Conservation (phyloP, 2,888 invertebrate genomes). For the Tinea trinotella region DNA sequence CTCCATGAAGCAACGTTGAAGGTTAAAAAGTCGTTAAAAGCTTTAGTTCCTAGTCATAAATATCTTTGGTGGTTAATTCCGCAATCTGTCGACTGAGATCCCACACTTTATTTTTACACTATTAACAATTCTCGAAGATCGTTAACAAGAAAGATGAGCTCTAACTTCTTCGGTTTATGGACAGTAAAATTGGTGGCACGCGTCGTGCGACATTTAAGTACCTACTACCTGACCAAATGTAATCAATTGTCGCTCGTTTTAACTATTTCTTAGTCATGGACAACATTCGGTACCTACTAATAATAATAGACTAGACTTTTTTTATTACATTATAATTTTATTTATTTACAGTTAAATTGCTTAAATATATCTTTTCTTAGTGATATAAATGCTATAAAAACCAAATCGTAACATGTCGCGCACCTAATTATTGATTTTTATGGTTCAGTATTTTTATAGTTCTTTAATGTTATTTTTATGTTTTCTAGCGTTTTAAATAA, state of each 20-base stretch:
- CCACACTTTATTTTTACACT: slow-evolving; percentile 56
- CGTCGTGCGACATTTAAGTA: slow-evolving; percentile 44
- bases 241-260: neutral
- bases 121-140: slow-evolving; percentile 62
- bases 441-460: neutral
- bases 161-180: slow-evolving; percentile 64
- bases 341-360: neutral
- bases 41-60: slow-evolving; percentile 45
- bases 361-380: neutral
- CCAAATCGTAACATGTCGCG: neutral
- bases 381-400: neutral
- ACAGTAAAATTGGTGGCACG: slow-evolving; percentile 63
- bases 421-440: neutral
- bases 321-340: neutral
- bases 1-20: neutral
- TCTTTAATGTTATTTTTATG: neutral
- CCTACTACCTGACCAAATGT: slow-evolving; percentile 22
- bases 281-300: neutral
- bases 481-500: too few species aligned
- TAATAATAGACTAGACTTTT: neutral
- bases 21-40: slow-evolving; percentile 17
- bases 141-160: slow-evolving; percentile 72
- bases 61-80: slow-evolving; percentile 51
- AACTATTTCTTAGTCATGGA: neutral
- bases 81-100: slow-evolving; percentile 41